phyloP scores from a whole-genome alignment of 1,140 invertebrate genomes.

The Trialeurodes vaporariorum region DNA sequence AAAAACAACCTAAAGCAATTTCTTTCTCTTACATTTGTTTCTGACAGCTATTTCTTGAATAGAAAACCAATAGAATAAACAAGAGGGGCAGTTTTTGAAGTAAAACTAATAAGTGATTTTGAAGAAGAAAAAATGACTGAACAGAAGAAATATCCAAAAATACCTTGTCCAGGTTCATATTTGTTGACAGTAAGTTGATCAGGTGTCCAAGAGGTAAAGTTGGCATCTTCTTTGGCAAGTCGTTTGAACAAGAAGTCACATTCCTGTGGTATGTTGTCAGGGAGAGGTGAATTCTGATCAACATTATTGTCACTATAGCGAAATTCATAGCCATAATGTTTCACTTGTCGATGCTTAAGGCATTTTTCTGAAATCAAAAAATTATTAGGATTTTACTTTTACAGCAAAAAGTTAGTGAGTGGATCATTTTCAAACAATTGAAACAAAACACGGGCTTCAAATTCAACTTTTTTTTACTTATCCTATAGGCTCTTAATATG shows the following conservation, averaged over 20 bases:
- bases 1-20: no score
- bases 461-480: no score
- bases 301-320: slow-evolving; percentile 82
- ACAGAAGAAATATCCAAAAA: slow-evolving; percentile 11
- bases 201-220: slow-evolving; percentile 38
- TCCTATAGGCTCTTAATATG: no score
- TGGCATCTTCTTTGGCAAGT: slow-evolving; percentile 35
- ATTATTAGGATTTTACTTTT: neutral
- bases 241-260: slow-evolving; percentile 53
- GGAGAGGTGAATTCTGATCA: slow-evolving; percentile 53
- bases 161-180: slow-evolving; percentile 85
- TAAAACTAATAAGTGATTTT: no score
- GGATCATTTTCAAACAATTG: no score
- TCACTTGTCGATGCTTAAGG: slow-evolving; percentile 77
- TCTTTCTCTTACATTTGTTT: no score
- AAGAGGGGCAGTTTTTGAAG: no score
- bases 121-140: no score
- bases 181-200: slow-evolving; percentile 90
- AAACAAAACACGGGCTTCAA: no score
- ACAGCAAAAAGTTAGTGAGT: slow-evolving; percentile 11
- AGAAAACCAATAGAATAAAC: no score
- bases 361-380: slow-evolving; percentile 16
- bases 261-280: slow-evolving; percentile 52
- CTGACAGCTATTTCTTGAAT: no score
- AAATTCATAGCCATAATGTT: slow-evolving; percentile 92